These are phyloP conservation scores for Okamejei kenojei DNA, from an alignment of 2,797 vertebrate genomes.

Conservation along the genomic window DNA sequence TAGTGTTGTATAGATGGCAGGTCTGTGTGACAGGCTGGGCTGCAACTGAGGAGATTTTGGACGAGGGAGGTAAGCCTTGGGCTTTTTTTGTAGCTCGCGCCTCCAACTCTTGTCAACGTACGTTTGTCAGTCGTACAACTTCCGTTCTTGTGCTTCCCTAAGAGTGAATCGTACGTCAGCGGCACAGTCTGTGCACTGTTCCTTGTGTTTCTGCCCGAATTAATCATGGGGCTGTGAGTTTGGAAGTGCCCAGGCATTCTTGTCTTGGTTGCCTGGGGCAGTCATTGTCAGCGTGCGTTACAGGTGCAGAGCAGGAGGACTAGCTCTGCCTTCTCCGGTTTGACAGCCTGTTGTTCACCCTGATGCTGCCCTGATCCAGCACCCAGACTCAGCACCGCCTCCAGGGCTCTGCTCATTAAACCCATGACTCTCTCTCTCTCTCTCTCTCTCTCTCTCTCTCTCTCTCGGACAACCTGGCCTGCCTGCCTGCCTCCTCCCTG, in stretches of 20 bases:
- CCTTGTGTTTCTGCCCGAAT: slow-evolving; percentile 37
- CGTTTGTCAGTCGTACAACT: slow-evolving; percentile 38
- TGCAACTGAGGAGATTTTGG: background rate
- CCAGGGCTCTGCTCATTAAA: slow-evolving; percentile 4
- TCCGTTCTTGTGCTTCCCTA: slow-evolving; percentile 22
- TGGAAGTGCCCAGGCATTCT: slow-evolving; percentile 20
- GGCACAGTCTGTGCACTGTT: background rate
- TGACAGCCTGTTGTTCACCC: slow-evolving; percentile 30
- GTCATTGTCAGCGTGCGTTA: slow-evolving; percentile 11
- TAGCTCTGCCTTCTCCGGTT: background rate
- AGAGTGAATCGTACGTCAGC: slow-evolving; percentile 33
- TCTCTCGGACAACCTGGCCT: background rate
- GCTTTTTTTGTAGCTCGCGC: background rate
- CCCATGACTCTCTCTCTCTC: background rate
- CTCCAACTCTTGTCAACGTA: background rate
- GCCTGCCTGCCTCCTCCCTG: background rate
- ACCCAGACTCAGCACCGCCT: slow-evolving; percentile 20
- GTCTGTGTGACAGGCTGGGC: no score
- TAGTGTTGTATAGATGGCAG: no score
- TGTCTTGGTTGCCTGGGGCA: slow-evolving; percentile 8
- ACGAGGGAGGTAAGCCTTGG: background rate
- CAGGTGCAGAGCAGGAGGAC: background rate
- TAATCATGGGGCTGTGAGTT: slow-evolving; percentile 36
- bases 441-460: background rate
- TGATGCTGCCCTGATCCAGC: background rate